Evolutionary conservation across 2,888 invertebrate genomes (phyloP).

Genomic region (Acleris sparsana): DNA sequence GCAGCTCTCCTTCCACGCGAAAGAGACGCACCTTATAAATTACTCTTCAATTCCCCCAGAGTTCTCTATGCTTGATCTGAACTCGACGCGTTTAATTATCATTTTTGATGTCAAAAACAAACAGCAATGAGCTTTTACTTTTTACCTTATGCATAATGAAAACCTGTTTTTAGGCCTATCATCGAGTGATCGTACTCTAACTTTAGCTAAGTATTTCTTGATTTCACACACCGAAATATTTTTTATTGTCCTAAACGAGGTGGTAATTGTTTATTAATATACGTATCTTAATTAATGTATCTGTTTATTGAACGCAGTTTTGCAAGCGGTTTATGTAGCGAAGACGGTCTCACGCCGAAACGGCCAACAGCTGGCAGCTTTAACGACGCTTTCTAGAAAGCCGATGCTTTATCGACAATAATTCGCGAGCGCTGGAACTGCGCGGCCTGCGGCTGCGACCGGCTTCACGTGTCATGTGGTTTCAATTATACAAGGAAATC

Average conservation of each 20-base stretch:
- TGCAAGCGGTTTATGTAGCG: slow-evolving; percentile 11
- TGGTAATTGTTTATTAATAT: slow-evolving; percentile 13
- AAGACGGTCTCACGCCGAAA: slow-evolving; percentile 44
- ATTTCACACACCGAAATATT: too few relatives aligned
- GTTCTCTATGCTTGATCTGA: too few relatives aligned
- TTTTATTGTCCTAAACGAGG: neutral
- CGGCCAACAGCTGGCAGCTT: slow-evolving; percentile 64
- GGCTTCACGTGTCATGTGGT: slow-evolving; percentile 31
- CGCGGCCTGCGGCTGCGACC: slow-evolving; percentile 58
- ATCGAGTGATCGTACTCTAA: neutral
- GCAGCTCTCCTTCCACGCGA: slow-evolving; percentile 3
- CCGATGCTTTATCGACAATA: slow-evolving; percentile 69
- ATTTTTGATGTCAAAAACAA: too few relatives aligned
- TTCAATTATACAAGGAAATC: slow-evolving; percentile 9
- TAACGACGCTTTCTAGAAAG: slow-evolving; percentile 68
- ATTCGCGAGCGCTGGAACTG: slow-evolving; percentile 65
- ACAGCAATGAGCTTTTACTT: too few relatives aligned
- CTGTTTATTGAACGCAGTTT: slow-evolving; percentile 40
- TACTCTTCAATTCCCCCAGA: neutral
- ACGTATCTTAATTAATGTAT: neutral
- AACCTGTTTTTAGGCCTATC: neutral
- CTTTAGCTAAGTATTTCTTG: too few relatives aligned
- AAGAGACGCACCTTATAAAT: slow-evolving; percentile 7
- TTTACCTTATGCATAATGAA: too few relatives aligned
- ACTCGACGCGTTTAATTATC: too few relatives aligned